Evolutionary conservation across 37 sponge, comb jelly and placozoan genomes (phyloP).

Genomic region (Mnemiopsis leidyi): DNA sequence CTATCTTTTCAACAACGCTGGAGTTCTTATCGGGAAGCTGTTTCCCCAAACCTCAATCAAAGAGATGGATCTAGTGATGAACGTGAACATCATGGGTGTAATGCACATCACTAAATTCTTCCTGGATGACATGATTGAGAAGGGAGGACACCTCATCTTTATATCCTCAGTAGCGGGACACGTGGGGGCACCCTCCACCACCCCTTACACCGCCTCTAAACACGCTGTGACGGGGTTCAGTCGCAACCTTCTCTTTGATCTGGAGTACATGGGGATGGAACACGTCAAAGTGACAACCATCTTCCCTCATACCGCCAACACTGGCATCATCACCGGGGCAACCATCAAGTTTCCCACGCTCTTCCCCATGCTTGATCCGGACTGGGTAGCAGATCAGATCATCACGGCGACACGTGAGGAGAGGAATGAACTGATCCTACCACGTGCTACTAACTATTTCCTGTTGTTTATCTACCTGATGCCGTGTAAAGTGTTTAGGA

Average conservation of each 20-base stretch:
- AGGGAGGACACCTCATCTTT: constrained; percentile 39
- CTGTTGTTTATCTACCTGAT: background rate
- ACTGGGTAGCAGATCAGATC: constrained; percentile 34
- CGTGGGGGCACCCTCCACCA: constrained; percentile 21
- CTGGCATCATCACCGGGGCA: constrained; percentile 23
- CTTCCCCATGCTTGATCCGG: constrained; percentile 29
- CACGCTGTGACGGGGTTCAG: constrained; percentile 51
- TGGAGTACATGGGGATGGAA: background rate
- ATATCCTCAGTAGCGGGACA: constrained; percentile 19
- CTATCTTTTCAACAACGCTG: constrained; percentile 58
- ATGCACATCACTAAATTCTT: constrained; percentile 24
- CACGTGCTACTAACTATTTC: background rate
- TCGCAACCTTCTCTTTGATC: background rate
- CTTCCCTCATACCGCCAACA: constrained; percentile 31
- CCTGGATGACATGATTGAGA: constrained; percentile 18
- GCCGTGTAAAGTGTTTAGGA: constrained; percentile 17
- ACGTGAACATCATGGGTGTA: constrained; percentile 21
- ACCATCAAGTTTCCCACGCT: constrained; percentile 1
- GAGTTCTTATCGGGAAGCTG: constrained; percentile 3
- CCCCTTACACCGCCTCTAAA: constrained; percentile 15
- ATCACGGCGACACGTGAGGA: background rate
- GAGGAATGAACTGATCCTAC: constrained; percentile 27
- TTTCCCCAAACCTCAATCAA: background rate
- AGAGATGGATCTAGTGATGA: constrained; percentile 41
- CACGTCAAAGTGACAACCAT: constrained; percentile 41